Base-by-base conservation (phyloP, 2,797 vertebrate species). In the Callimico goeldii region DNA sequence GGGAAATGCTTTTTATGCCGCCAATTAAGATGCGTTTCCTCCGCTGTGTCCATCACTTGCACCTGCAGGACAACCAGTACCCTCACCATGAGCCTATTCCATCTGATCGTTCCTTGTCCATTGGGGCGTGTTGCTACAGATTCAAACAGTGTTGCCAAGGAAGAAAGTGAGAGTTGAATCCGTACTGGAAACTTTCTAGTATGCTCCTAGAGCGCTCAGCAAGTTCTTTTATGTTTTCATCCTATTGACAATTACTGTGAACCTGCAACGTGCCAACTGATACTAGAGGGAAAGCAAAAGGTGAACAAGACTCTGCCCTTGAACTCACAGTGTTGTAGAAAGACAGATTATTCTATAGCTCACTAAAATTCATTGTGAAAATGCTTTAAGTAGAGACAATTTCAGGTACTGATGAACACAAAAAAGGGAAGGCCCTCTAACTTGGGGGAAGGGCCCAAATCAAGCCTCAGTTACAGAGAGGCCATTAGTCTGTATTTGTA, bases 1-100 rank as follows among this genome's bases (percentile, higher is more conserved):
- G 97, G 97, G 97, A 98, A 57, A 96, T 98, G 97, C 96, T 97
- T 97, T 96, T 90, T 95, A 75, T 11, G 83, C 88, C 82, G 52
- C 97, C 95, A 95, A 95, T 97, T 97, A 97, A 97, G 97, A 96
- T 26, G 13, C 57, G 1, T 72, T 90, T 81, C 36, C 80, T 94
- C 90, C 57, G 8, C 76, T 33, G 94, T 88, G 97, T 81, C 93
- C 92, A 64, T 96, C 90, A 72, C 88, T 85, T 67, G 92, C 75
- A 92, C 95, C 89, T 81, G 81, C 9, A 96, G 92, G 86, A 79
- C 81, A 79, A 39, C n/a, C 14, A 26, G 58, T 14, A 79, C 43
- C 86, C 75, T 96, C 61, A 4, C 83, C 88, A 48, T 72, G 76
- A 92, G 67, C 33, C 2, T 48, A 39, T 73, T 95, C 86, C 67